Evolutionary conservation across 2,888 invertebrate genomes (phyloP), one percentile per base, ranked within the genome.

Genomic region (Ceraclea dissimilis): DNA sequence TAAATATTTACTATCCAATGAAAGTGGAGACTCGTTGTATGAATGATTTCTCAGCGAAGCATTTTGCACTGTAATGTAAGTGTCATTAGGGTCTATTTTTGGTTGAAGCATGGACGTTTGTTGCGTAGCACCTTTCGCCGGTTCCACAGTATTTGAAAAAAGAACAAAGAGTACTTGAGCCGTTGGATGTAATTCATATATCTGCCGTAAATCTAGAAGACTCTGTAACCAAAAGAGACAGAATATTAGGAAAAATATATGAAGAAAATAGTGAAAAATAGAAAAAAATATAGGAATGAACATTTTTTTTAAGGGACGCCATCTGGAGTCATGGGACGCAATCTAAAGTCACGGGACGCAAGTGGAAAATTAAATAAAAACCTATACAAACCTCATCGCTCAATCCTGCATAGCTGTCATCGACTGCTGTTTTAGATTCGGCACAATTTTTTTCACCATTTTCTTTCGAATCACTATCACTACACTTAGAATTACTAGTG

Each of bases 191-290:
- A 76, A 62, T 51, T 76, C 74, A 51, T 74, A 76, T 18, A 73
- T 66, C 63, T 77, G 78, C 54, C 74, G 72, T 2, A 78, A 70
- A 59, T 78, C 77, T n/a, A 76, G 67, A 62, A 75, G 75, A 62
- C 75, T 75, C 78, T 78, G 69, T 22, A 66, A 81, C 81, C n/a
- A n/a, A n/a, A n/a, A n/a, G n/a, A n/a, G n/a, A n/a, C n/a, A n/a
- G n/a, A n/a, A n/a, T n/a, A n/a, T n/a, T n/a, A n/a, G n/a, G n/a
- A n/a, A n/a, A n/a, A n/a, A n/a, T n/a, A n/a, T n/a, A n/a, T n/a
- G n/a, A n/a, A n/a, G n/a, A n/a, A n/a, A n/a, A n/a, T n/a, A n/a
- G n/a, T n/a, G n/a, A n/a, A n/a, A n/a, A n/a, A n/a, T n/a, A n/a
- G n/a, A n/a, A n/a, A n/a, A n/a, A n/a, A n/a, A n/a, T n/a, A n/a